These are phyloP conservation scores for Rhinichthys klamathensis DNA, from an alignment of 2,113 vertebrate genomes.

Conservation along the genomic window DNA sequence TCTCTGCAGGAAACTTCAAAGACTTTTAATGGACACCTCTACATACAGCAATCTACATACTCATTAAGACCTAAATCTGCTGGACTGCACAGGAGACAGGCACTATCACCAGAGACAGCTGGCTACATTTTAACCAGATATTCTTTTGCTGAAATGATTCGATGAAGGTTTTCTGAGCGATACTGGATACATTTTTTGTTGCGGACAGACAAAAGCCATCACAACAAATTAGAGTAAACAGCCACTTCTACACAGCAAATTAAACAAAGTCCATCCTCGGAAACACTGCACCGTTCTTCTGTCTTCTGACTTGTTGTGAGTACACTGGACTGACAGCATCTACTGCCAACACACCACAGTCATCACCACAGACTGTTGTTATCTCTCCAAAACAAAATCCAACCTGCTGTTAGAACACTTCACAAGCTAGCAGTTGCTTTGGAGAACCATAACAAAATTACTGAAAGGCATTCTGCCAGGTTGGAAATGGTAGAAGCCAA, in stretches of 20 bases:
- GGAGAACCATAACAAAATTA: constrained; percentile 8
- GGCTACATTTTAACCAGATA: constrained; percentile 11
- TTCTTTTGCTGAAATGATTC: constrained; percentile 2
- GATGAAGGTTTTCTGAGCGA: neutral
- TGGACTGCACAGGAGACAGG: neutral
- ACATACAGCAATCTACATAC: constrained; percentile 46
- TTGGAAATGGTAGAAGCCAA: neutral
- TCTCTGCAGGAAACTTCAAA: constrained; percentile 40
- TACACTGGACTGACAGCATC: constrained; percentile 1
- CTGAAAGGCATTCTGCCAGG: neutral
- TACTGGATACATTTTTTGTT: constrained; percentile 1
- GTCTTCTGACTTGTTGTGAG: neutral
- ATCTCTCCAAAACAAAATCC: constrained; percentile 18
- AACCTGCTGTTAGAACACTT: constrained; percentile 34
- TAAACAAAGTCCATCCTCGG: constrained; percentile 3
- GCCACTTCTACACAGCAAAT: neutral
- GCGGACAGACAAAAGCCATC: neutral
- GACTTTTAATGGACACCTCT: constrained; percentile 43
- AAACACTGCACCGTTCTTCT: neutral
- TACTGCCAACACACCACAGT: neutral
- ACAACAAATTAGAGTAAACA: neutral
- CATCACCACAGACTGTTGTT: constrained; percentile 18
- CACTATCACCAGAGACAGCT: constrained; percentile 32
- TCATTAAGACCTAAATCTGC: constrained; percentile 42
- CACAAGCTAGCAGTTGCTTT: constrained; percentile 27